Percentiles rank a stretch among this genome's conserved stretches.
These are phyloP conservation scores for Phrynosoma platyrhinos DNA, from an alignment of 2,113 vertebrate genomes.

Conservation along the genomic window DNA sequence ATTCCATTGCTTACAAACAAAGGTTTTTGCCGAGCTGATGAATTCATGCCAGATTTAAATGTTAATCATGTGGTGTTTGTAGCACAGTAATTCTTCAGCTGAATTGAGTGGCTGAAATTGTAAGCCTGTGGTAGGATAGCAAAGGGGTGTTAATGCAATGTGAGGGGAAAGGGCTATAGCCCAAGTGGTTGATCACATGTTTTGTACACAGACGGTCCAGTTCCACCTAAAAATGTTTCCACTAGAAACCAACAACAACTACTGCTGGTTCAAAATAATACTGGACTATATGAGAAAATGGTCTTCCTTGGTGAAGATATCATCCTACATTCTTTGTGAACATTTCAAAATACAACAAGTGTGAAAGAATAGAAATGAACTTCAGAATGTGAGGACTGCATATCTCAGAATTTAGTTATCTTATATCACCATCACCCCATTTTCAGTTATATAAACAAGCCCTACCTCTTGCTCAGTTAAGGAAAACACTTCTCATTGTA, in stretches of 20 bases:
- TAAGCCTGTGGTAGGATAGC: neutral
- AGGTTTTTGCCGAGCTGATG: slow-evolving; percentile 7
- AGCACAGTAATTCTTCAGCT: neutral
- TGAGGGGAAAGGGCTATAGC: neutral
- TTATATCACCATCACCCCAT: neutral
- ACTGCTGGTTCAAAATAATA: neutral
- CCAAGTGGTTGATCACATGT: neutral
- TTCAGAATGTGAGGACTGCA: neutral
- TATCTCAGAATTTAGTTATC: neutral
- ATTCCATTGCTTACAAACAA: slow-evolving; percentile 29
- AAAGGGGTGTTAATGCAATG: neutral
- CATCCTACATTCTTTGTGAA: neutral
- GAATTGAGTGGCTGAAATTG: slow-evolving; percentile 4
- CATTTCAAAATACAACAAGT: neutral
- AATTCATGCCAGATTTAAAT: slow-evolving; percentile 33
- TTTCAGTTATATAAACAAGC: neutral
- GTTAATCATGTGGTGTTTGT: slow-evolving; percentile 46
- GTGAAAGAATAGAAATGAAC: neutral
- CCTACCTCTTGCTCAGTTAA: neutral
- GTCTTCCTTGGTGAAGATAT: neutral
- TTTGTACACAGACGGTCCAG: neutral
- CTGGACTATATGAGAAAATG: neutral
- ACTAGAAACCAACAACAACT: neutral
- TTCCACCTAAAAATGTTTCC: neutral
- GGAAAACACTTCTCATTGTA: no score